These are phyloP conservation scores for Poeciliopsis prolifica DNA, from an alignment of 2,113 vertebrate species.

Conservation along the genomic window DNA sequence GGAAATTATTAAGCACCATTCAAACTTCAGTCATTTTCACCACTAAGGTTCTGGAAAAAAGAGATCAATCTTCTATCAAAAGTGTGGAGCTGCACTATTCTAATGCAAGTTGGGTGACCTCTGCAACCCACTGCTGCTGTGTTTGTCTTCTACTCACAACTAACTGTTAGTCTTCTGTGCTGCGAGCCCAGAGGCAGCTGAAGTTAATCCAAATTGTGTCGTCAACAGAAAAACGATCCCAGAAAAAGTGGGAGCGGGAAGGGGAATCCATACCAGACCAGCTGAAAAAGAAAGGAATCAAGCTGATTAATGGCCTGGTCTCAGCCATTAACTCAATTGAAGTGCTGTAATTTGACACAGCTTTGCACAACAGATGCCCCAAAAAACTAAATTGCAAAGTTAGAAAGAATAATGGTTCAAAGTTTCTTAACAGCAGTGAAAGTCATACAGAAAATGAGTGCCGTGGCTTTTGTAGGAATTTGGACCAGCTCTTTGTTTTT, in stretches of 20 bases:
- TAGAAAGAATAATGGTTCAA: neutral
- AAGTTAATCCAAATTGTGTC: neutral
- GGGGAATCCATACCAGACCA: neutral
- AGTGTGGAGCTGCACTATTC: no score
- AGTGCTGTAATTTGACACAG: neutral
- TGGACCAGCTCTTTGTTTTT: no score
- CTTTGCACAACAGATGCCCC: no score
- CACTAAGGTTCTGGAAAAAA: no score
- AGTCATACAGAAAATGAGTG: neutral
- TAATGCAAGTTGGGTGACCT: no score
- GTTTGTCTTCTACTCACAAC: no score
- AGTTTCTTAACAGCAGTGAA: neutral
- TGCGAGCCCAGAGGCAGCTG: neutral
- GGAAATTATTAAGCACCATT: no score
- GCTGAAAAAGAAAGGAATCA: neutral
- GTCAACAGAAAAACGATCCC: neutral
- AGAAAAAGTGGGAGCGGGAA: neutral
- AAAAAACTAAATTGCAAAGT: no score
- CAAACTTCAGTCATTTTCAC: no score
- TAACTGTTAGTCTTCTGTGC: neutral
- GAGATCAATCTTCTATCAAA: no score
- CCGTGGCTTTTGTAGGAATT: no score
- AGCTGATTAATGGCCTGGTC: neutral
- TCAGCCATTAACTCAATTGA: neutral
- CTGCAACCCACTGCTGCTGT: no score